Evolutionary conservation across 1,140 invertebrate genomes (phyloP).

Genomic region (Melanaphis sacchari): DNA sequence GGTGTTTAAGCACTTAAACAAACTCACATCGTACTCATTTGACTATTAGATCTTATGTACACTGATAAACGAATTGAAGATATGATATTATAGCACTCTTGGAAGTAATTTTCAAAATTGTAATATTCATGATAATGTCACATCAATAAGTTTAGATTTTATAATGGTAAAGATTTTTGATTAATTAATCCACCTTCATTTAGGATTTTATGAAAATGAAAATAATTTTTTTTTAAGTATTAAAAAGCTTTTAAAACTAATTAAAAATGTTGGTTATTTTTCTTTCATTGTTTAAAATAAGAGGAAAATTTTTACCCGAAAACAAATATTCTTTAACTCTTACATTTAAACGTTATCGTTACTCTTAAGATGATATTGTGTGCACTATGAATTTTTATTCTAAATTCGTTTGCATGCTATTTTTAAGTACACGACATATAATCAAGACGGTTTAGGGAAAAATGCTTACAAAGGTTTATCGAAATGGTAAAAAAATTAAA

Average conservation of each 20-base stretch:
- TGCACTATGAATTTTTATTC: neutral
- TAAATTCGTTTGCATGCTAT: neutral
- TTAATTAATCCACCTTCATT: neutral
- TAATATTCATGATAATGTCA: slow-evolving; percentile 1
- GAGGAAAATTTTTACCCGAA: neutral
- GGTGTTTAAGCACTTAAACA: neutral
- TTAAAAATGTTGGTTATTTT: slow-evolving; percentile 32
- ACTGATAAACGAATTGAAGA: neutral
- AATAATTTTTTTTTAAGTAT: neutral
- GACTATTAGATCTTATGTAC: neutral
- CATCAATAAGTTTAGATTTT: neutral
- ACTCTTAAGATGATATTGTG: neutral
- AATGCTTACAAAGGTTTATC: slow-evolving; percentile 43
- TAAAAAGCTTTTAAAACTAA: slow-evolving; percentile 6
- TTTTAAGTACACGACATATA: slow-evolving; percentile 22
- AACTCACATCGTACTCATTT: neutral
- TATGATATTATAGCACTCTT: neutral
- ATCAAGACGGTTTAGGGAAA: slow-evolving; percentile 28
- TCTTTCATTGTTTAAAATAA: neutral
- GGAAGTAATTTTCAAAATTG: neutral
- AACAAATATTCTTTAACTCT: slow-evolving; percentile 23
- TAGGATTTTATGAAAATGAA: neutral
- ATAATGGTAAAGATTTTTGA: neutral
- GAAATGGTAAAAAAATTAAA: slow-evolving; percentile 17
- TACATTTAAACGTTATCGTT: neutral